Evolutionary conservation across 2,888 invertebrate species (phyloP).

Genomic region (Himalopsyche japonica): DNA sequence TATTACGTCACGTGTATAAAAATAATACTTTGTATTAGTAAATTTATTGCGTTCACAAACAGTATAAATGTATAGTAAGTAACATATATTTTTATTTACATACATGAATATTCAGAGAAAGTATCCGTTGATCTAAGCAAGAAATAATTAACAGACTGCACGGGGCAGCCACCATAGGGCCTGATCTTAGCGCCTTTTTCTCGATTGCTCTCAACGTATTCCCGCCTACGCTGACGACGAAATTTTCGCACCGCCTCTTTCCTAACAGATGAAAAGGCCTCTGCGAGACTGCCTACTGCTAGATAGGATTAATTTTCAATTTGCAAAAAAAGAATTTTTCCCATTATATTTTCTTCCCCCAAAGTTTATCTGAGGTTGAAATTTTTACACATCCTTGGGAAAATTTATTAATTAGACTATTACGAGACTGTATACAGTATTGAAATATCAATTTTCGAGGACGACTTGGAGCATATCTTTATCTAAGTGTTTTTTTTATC

Average conservation of each 20-base stretch:
- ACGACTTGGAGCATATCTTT: not conserved
- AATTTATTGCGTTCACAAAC: no score
- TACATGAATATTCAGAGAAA: not conserved
- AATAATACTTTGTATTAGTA: no score
- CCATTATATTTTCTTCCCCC: not conserved
- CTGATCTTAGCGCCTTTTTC: not conserved
- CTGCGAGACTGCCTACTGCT: not conserved
- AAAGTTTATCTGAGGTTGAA: not conserved
- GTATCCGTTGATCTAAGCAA: not conserved
- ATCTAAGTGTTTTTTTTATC: no score
- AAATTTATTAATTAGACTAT: not conserved
- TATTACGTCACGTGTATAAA: no score
- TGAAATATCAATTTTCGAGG: not conserved
- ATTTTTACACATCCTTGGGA: not conserved
- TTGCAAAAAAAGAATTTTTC: not conserved
- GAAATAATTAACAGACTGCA: conserved; percentile 26
- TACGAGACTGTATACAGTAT: not conserved
- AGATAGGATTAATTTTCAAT: conserved; percentile 6
- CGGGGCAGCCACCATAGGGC: not conserved
- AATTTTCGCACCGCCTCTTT: not conserved
- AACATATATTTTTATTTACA: no score
- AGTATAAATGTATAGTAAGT: not conserved
- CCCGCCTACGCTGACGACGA: not conserved
- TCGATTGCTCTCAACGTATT: not conserved
- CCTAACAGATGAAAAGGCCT: not conserved